Evolutionary conservation across 1,140 invertebrate species (phyloP).

Genomic region (Pogonomyrmex californicus): DNA sequence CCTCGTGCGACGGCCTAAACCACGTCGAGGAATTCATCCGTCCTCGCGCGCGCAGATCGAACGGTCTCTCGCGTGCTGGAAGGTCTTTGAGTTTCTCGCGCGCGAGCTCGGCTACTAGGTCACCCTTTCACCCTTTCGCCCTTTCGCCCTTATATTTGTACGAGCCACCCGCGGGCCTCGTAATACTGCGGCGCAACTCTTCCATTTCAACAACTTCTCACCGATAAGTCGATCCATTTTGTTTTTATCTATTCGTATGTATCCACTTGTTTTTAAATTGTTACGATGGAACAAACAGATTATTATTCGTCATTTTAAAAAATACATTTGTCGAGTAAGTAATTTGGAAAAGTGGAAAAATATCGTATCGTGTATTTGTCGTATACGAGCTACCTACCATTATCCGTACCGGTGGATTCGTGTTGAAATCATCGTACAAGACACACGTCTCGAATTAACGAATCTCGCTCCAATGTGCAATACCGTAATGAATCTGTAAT

Average conservation of each 20-base stretch:
- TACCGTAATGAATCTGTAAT: not conserved
- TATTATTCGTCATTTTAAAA: not conserved
- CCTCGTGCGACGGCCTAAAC: constrained; percentile 21
- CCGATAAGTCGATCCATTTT: not conserved
- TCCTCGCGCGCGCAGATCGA: constrained; percentile 63
- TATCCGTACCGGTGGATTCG: not conserved
- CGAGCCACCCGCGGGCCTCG: constrained; percentile 20
- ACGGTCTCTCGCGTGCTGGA: constrained; percentile 65
- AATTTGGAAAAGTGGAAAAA: not conserved
- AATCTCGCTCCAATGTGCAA: not conserved
- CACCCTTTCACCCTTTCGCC: constrained; percentile 61
- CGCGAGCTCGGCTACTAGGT: constrained; percentile 67
- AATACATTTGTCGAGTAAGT: not conserved
- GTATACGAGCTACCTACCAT: not conserved
- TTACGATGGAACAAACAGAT: not conserved
- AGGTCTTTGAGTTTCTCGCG: constrained; percentile 57
- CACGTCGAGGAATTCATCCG: constrained; percentile 23
- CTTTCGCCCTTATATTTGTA: constrained; percentile 8
- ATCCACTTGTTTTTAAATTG: not conserved
- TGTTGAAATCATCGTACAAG: not conserved
- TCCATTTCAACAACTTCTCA: constrained; percentile 52
- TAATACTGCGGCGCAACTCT: constrained; percentile 27
- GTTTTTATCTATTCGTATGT: no score
- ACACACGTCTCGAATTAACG: not conserved
- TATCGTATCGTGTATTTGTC: not conserved